Percentiles rank a stretch among this genome's conserved stretches.
These are phyloP conservation scores for Rambutsinella grinnellia DNA, from an alignment of 2,888 invertebrate genomes.

Conservation along the genomic window DNA sequence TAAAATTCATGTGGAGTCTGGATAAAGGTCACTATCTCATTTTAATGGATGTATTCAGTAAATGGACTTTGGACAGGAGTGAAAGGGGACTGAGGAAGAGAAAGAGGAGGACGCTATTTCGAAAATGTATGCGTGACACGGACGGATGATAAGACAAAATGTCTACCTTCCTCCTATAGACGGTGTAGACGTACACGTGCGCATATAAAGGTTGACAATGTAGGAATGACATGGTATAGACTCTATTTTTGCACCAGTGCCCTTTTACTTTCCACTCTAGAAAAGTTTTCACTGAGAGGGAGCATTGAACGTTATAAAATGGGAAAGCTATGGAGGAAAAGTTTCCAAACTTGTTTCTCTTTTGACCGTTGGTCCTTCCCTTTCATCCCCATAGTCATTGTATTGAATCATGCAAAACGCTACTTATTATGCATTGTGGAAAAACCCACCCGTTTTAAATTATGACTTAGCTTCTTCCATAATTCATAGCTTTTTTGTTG, in stretches of 20 bases:
- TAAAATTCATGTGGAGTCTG: slow-evolving; percentile 43
- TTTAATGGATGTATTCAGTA: slow-evolving; percentile 52
- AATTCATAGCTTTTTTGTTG: slow-evolving; percentile 37
- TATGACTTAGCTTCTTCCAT: slow-evolving; percentile 43
- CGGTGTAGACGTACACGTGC: not conserved
- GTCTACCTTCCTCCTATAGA: not conserved
- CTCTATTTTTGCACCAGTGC: slow-evolving; percentile 52
- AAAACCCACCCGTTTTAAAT: slow-evolving; percentile 36
- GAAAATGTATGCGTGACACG: slow-evolving; percentile 12
- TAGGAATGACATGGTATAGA: not conserved
- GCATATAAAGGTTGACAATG: not conserved
- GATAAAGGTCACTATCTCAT: slow-evolving; percentile 52
- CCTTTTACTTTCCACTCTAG: slow-evolving; percentile 18
- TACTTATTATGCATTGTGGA: slow-evolving; percentile 52
- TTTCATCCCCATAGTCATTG: slow-evolving; percentile 13
- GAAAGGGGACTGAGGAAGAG: not conserved
- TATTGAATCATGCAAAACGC: slow-evolving; percentile 47
- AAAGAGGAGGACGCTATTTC: not conserved
- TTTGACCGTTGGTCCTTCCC: slow-evolving; percentile 37
- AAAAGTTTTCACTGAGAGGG: not conserved
- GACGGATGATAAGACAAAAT: slow-evolving; percentile 23
- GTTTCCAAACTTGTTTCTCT: slow-evolving; percentile 10
- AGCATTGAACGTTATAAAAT: not conserved
- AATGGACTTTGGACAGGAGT: slow-evolving; percentile 27
- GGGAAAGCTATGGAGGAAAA: slow-evolving; percentile 10